phyloP scores from a whole-genome alignment of 2,113 vertebrate species.

The Hemicordylus capensis region DNA sequence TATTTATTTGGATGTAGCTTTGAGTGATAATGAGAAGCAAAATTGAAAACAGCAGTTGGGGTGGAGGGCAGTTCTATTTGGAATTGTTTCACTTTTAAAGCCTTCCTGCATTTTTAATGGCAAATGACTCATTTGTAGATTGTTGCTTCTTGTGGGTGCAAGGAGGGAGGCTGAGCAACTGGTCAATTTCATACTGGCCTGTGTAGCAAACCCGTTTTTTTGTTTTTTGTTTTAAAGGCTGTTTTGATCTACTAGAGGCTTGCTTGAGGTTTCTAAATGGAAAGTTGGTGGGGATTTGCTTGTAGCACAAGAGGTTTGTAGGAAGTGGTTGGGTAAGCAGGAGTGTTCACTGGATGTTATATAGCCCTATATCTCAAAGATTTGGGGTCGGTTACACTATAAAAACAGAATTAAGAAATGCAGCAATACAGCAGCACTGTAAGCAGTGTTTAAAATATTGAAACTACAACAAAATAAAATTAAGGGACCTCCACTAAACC shows the following conservation, averaged over 20 bases:
- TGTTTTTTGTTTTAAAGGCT: background rate
- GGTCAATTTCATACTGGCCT: slow-evolving; percentile 1
- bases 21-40: background rate
- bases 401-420: background rate
- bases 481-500: no score
- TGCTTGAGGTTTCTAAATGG: background rate
- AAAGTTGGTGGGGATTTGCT: background rate
- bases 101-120: background rate
- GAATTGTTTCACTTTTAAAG: background rate
- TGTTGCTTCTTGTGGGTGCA: slow-evolving; percentile 5
- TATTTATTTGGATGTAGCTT: slow-evolving; percentile 12
- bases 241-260: background rate
- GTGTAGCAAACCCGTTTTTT: slow-evolving; percentile 30
- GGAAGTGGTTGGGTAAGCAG: no score
- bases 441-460: background rate
- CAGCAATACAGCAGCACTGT: background rate
- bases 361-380: no score
- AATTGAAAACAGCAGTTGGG: background rate
- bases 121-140: background rate
- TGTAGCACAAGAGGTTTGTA: background rate
- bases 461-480: background rate
- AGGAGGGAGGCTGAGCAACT: background rate
- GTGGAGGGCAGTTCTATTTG: background rate
- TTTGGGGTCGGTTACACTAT: background rate
- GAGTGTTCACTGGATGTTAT: background rate